Evolutionary conservation across 2,888 invertebrate genomes (phyloP).

Genomic region (Andrena camellia): DNA sequence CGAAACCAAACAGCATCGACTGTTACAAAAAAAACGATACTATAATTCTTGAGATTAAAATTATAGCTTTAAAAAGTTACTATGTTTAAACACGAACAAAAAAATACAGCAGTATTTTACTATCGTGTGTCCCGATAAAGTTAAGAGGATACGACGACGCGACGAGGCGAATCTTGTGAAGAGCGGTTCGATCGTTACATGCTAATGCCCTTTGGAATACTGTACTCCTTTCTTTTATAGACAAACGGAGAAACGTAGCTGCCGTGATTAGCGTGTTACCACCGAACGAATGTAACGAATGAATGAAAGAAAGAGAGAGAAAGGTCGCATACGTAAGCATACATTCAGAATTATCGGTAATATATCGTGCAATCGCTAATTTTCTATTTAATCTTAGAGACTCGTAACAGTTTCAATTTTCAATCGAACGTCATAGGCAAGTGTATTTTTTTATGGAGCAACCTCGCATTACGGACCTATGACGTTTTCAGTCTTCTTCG

Average conservation of each 20-base stretch:
- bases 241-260: constrained; percentile 3
- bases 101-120: constrained; percentile 31
- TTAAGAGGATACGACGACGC: constrained; percentile 6
- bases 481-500: constrained; percentile 22
- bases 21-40: constrained; percentile 4
- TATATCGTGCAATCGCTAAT: background rate
- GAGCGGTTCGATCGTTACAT: background rate
- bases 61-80: constrained; percentile 53
- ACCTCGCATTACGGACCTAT: constrained; percentile 33
- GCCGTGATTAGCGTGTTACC: constrained; percentile 37
- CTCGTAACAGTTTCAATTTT: constrained; percentile 8
- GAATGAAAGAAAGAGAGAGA: background rate
- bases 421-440: constrained; percentile 18
- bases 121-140: constrained; percentile 18
- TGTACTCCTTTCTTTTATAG: constrained; percentile 2
- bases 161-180: background rate
- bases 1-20: constrained; percentile 15
- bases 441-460: constrained; percentile 34
- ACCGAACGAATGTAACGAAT: constrained; percentile 32
- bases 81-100: constrained; percentile 12
- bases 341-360: constrained; percentile 7
- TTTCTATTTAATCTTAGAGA: constrained; percentile 29
- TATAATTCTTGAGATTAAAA: constrained; percentile 54
- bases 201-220: constrained; percentile 10
- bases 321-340: background rate